Evolutionary conservation across 2,888 invertebrate genomes (phyloP).

Genomic region (Orchestes rusci): DNA sequence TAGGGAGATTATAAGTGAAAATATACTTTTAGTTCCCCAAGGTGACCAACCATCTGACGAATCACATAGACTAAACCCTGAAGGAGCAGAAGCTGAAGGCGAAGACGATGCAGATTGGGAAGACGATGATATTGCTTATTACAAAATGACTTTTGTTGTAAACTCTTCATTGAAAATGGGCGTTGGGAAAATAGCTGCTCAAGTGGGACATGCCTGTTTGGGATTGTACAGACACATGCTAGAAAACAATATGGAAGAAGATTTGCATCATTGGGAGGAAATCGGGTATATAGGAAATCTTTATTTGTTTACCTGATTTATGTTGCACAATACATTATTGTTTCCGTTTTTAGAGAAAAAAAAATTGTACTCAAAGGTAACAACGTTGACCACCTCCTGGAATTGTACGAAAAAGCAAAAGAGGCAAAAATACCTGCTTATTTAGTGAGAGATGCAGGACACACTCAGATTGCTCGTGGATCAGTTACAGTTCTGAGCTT

Average conservation of each 20-base stretch:
- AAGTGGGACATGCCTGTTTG: conserved; percentile 54
- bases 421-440: conserved; percentile 32
- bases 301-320: too few species aligned
- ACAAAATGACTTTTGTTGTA: conserved; percentile 60
- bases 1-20: too few species aligned
- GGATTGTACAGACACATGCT: conserved; percentile 49
- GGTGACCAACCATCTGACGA: too few species aligned
- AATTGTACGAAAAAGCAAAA: conserved; percentile 39
- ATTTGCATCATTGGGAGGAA: conserved; percentile 48
- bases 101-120: conserved; percentile 32
- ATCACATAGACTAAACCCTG: conserved; percentile 1
- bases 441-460: conserved; percentile 41
- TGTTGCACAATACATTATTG: too few species aligned
- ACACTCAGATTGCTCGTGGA: conserved; percentile 44
- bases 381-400: conserved; percentile 39
- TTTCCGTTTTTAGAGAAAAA: conserved; percentile 40
- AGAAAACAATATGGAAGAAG: conserved; percentile 42
- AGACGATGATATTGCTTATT: conserved; percentile 38
- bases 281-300: conserved; percentile 42
- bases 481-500: conserved; percentile 46
- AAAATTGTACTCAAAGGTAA: conserved; percentile 44
- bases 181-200: conserved; percentile 53
- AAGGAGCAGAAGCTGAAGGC: conserved; percentile 2
- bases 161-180: conserved; percentile 56
- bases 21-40: too few species aligned